Percentiles rank a stretch among this genome's conserved stretches.
phyloP scores from a whole-genome alignment of 92 coral and sea anemone species.

The Scolanthus callimorphus region DNA sequence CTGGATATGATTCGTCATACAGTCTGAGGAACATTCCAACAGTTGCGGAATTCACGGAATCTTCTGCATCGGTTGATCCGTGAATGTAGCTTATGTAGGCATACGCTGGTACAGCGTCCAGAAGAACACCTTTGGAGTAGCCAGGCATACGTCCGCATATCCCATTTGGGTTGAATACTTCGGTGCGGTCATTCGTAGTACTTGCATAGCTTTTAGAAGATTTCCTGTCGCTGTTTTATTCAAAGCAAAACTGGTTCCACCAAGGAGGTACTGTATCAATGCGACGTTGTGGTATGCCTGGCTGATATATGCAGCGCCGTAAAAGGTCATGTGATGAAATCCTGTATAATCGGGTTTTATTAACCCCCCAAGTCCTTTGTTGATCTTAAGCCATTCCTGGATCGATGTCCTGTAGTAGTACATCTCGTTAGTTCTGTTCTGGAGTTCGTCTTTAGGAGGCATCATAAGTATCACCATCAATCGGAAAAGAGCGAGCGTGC shows the following conservation, averaged over 20 bases:
- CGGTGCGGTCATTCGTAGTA: slow-evolving; percentile 15
- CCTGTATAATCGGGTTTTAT: slow-evolving; percentile 78
- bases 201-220: slow-evolving; percentile 30
- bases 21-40: slow-evolving; percentile 40
- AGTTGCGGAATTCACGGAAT: not conserved
- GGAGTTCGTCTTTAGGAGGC: slow-evolving; percentile 29
- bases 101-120: slow-evolving; percentile 43
- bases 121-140: slow-evolving; percentile 20
- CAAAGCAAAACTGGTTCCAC: slow-evolving; percentile 43
- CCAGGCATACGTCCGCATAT: slow-evolving; percentile 66
- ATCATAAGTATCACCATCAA: slow-evolving; percentile 46
- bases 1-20: slow-evolving; percentile 4
- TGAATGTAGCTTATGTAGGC: slow-evolving; percentile 40
- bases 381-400: slow-evolving; percentile 47
- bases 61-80: slow-evolving; percentile 2
- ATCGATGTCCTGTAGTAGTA: slow-evolving; percentile 54
- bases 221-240: slow-evolving; percentile 20
- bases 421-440: slow-evolving; percentile 47
- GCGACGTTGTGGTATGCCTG: slow-evolving; percentile 52
- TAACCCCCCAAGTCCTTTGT: slow-evolving; percentile 61
- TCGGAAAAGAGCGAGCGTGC: slow-evolving; percentile 52
- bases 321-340: slow-evolving; percentile 67
- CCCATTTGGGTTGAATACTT: slow-evolving; percentile 59
- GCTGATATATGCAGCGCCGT: slow-evolving; percentile 58
- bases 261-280: slow-evolving; percentile 50